A percentile compares a stretch with the other conserved stretches of the same genome.
These are phyloP conservation scores for Zygothrica quintamaculata DNA, from an alignment of 2,888 invertebrate genomes.

Conservation along the genomic window DNA sequence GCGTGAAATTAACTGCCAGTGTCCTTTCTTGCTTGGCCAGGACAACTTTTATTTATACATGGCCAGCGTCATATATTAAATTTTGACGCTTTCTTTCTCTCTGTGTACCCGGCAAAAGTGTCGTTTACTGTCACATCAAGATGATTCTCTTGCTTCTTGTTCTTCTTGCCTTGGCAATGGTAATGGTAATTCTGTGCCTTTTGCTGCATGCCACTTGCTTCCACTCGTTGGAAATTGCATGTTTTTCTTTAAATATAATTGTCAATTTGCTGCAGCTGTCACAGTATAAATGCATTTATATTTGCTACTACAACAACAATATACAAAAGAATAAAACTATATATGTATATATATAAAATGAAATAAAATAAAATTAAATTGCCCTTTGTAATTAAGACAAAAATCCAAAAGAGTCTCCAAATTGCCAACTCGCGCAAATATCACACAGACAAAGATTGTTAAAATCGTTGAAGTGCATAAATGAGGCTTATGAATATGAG, in stretches of 20 bases:
- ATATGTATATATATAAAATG: too few species aligned
- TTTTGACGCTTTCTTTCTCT: slow-evolving; percentile 59
- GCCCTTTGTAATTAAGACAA: slow-evolving; percentile 64
- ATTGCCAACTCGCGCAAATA: slow-evolving; percentile 39
- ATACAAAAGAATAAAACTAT: too few species aligned
- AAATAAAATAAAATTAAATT: slow-evolving; percentile 60
- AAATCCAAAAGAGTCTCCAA: slow-evolving; percentile 41
- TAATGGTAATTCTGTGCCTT: slow-evolving; percentile 11
- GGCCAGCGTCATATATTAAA: slow-evolving; percentile 66
- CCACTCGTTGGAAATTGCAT: slow-evolving; percentile 20
- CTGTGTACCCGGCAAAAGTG: slow-evolving; percentile 56
- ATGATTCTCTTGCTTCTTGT: slow-evolving; percentile 17
- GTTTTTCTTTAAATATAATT: slow-evolving; percentile 50
- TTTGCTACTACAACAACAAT: slow-evolving; percentile 12
- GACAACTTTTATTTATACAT: slow-evolving; percentile 68
- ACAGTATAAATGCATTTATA: slow-evolving; percentile 46
- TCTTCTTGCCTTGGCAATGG: not conserved
- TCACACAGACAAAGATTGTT: slow-evolving; percentile 4
- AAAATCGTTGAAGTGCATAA: slow-evolving; percentile 21
- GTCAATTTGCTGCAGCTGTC: slow-evolving; percentile 75
- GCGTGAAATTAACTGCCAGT: slow-evolving; percentile 78
- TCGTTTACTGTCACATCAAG: slow-evolving; percentile 65
- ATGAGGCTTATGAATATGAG: slow-evolving; percentile 55
- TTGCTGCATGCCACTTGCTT: not conserved
- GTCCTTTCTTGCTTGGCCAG: slow-evolving; percentile 50